These are phyloP conservation scores for Zosterops pallidus DNA, from an alignment of 2,113 vertebrate genomes.

Conservation along the genomic window DNA sequence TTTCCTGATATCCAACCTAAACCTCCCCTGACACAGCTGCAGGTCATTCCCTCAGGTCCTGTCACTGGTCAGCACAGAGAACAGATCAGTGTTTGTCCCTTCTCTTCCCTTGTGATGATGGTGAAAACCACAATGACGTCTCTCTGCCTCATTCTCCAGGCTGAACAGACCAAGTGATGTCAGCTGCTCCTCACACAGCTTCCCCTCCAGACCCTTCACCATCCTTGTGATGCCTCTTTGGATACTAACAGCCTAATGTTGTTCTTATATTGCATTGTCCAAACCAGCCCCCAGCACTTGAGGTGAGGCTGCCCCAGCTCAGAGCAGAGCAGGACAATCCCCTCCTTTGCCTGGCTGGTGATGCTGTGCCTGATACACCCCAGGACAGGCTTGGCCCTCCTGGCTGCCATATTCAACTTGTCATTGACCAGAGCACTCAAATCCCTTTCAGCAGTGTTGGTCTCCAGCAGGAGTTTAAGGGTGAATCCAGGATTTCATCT, in stretches of 20 bases:
- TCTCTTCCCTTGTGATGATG: background rate
- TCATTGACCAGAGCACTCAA: too few relatives aligned
- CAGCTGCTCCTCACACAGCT: fast-evolving
- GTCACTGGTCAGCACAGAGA: background rate
- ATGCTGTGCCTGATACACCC: background rate
- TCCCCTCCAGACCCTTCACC: background rate
- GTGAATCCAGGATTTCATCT: background rate
- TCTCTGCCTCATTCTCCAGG: background rate
- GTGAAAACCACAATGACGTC: background rate
- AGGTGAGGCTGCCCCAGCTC: background rate
- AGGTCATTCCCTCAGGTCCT: background rate
- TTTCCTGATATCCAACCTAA: background rate
- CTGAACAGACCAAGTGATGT: background rate
- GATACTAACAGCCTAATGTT: background rate
- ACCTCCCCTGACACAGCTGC: background rate
- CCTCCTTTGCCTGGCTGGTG: fast-evolving
- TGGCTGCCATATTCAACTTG: background rate
- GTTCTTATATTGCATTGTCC: background rate
- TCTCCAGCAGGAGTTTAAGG: background rate
- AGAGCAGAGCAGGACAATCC: background rate
- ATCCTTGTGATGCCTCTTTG: background rate
- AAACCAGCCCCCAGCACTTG: fast-evolving
- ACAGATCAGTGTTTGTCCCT: background rate
- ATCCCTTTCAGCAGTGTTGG: background rate
- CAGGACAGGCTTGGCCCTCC: fast-evolving